Conservation (phyloP, 1,140 invertebrate genomes). For the Trissolcus basalis region DNA sequence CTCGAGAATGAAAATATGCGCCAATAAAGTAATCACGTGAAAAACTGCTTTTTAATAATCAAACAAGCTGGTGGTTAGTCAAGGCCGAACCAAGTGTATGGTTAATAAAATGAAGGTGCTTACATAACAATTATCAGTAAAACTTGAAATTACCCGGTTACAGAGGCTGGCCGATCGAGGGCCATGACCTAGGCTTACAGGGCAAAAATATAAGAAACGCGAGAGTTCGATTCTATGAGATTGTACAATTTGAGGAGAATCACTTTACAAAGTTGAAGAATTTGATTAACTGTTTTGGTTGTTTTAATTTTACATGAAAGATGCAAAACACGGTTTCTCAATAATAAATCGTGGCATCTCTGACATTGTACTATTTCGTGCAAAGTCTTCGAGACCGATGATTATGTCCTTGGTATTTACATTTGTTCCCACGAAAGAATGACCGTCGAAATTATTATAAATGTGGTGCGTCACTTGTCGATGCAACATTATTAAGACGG, state of each 20-base stretch:
- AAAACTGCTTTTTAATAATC: conserved; percentile 42
- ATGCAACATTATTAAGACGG: conserved; percentile 33
- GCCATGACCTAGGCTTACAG: too few relatives aligned
- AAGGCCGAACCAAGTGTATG: conserved; percentile 1
- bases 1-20: conserved; percentile 11
- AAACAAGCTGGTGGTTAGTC: conserved; percentile 14
- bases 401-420: conserved; percentile 47
- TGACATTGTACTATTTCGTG: conserved; percentile 44
- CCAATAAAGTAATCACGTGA: conserved; percentile 29
- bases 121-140: conserved; percentile 29
- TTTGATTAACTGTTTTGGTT: too few relatives aligned
- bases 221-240: too few relatives aligned
- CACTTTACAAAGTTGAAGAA: too few relatives aligned
- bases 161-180: too few relatives aligned
- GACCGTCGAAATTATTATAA: conserved; percentile 45
- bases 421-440: conserved; percentile 22
- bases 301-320: too few relatives aligned
- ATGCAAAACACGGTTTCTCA: conserved; percentile 15
- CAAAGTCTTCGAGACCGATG: conserved; percentile 33
- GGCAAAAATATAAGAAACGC: too few relatives aligned
- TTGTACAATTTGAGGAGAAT: too few relatives aligned
- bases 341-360: conserved; percentile 20
- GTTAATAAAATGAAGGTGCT: conserved; percentile 17
- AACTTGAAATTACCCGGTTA: conserved; percentile 10
- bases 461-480: conserved; percentile 30